Base-by-base conservation (phyloP, 2,113 vertebrate genomes). In the Nerophis ophidion region DNA sequence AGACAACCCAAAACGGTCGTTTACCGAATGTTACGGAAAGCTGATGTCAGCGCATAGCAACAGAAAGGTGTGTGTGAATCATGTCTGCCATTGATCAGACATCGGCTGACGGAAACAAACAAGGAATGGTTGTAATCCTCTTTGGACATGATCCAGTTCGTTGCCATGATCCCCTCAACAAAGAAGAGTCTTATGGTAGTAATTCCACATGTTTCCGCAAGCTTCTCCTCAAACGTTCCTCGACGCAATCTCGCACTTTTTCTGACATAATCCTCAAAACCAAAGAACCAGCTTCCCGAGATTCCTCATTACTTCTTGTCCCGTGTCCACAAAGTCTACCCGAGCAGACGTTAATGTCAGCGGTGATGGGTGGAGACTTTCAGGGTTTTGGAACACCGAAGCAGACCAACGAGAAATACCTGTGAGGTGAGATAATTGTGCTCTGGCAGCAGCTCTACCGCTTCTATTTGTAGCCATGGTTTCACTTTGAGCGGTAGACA, bases 401-500 rank as follows among this genome's bases (percentile, higher is more conserved):
- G 87, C 70, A 74, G 80, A 82, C 70, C 51, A 75, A 89, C 88
- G 17, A 81, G 89, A 88, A 88, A 89, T 71, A 89, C 89, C 75
- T 85, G 89, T 82, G 75, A 87, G 79, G 80, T 85, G 66, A 81
- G 87, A 84, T 85, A 62, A 82, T 70, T 87, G 63, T 61, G 57
- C 16, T 44, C 9, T 66, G 70, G 80, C 79, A 80, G 61, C 47
- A 66, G 66, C 71, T 63, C 71, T 61, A 44, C 40, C 40, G 40
- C 40, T 44, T 52, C 63, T 68, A 51, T 53, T 66, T 66, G 58
- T 70, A 50, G 11, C 60, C 51, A 71, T 57, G 5, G 35, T 71
- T 49, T 57, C 57, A 57, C 7, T 53, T 26, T 57, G 26, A 63
- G 34, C 72, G 19, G 63, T 74, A 65, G 82, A 77, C 42, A 58